phyloP scores from a whole-genome alignment of 2,888 invertebrate species.

The Synergus japonicus region DNA sequence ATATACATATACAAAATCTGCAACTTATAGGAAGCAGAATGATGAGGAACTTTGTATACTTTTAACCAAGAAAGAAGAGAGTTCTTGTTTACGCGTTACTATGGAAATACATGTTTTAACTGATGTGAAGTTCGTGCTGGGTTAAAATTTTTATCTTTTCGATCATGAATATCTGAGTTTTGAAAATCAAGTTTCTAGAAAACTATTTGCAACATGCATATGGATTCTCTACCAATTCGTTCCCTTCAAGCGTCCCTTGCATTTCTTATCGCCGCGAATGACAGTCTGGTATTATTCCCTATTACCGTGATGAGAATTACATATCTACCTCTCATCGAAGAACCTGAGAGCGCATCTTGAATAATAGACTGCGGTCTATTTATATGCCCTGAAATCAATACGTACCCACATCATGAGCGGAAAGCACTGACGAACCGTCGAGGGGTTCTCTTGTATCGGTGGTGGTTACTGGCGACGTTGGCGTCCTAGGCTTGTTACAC shows the following conservation, averaged over 20 bases:
- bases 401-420: slow-evolving; percentile 41
- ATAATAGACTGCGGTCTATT: slow-evolving; percentile 76
- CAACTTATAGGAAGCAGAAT: too few relatives aligned
- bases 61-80: too few relatives aligned
- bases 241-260: not conserved
- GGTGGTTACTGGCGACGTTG: not conserved
- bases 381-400: slow-evolving; percentile 76
- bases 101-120: too few relatives aligned
- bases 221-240: not conserved
- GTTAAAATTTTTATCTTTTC: too few relatives aligned
- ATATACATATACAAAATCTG: not conserved
- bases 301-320: not conserved
- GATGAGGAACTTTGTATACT: too few relatives aligned
- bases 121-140: too few relatives aligned
- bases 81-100: too few relatives aligned
- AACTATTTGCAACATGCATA: too few relatives aligned
- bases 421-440: slow-evolving; percentile 16
- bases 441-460: slow-evolving; percentile 6
- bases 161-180: too few relatives aligned
- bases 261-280: not conserved
- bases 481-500: not conserved
- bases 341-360: slow-evolving; percentile 70
- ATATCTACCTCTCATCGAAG: slow-evolving; percentile 20
- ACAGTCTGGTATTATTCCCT: slow-evolving; percentile 3
- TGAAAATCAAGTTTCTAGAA: too few relatives aligned